Conservation (phyloP, 2,888 invertebrate species). For the Acronicta leporina region DNA sequence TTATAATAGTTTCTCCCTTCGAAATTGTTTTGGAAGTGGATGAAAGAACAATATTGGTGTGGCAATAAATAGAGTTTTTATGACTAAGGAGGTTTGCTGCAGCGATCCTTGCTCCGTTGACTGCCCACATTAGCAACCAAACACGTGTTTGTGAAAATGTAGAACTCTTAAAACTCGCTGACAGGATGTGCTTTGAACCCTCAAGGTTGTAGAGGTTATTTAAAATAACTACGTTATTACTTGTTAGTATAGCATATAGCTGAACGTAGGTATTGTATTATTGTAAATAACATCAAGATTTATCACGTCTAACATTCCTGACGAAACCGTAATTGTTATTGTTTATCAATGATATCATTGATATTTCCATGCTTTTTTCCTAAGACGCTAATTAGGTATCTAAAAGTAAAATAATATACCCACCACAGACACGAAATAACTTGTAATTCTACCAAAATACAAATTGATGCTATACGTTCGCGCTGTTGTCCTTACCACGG, state of each 20-base stretch:
- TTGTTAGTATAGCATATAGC: conserved; percentile 27
- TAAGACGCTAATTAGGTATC: conserved; percentile 8
- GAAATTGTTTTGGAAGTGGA: conserved; percentile 72
- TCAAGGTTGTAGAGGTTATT: conserved; percentile 83
- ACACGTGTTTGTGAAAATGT: conserved; percentile 82
- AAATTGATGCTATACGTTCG: conserved; percentile 3
- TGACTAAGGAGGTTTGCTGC: conserved; percentile 64
- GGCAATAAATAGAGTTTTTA: conserved; percentile 77
- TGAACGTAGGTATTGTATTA: conserved; percentile 17
- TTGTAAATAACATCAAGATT: conserved; percentile 32
- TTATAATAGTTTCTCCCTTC: conserved; percentile 64
- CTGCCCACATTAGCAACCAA: conserved; percentile 72
- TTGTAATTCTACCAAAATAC: conserved; percentile 5
- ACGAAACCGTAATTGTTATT: conserved; percentile 28
- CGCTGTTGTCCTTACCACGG: conserved; percentile 10
- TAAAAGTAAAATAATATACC: neutral
- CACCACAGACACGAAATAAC: conserved; percentile 9
- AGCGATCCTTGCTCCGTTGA: conserved; percentile 56
- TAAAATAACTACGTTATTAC: conserved; percentile 62
- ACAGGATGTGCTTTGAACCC: conserved; percentile 86
- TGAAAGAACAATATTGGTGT: conserved; percentile 74
- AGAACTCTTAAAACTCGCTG: conserved; percentile 81
- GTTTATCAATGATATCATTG: conserved; percentile 36
- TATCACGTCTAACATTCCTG: conserved; percentile 26
- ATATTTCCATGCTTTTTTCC: conserved; percentile 28